Evolutionary conservation across 2,888 invertebrate species (phyloP), one percentile per base, ranked within the genome.

Genomic region (Platerodrilus igneus): DNA sequence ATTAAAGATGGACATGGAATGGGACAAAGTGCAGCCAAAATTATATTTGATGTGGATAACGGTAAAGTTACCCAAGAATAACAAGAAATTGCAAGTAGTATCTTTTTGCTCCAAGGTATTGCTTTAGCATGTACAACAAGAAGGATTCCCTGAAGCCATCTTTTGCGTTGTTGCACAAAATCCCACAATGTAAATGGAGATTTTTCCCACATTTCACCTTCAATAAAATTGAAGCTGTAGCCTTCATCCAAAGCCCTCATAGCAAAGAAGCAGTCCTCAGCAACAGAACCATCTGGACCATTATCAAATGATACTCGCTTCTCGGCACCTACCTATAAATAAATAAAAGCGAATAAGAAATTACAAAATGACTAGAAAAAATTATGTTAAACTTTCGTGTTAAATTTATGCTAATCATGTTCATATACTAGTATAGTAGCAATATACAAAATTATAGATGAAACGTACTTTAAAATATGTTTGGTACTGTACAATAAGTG

Each of bases 161-260:
- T 78, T 66, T 96, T 96, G 41, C 96, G 77, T 63, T 96, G 96
- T 66, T 95, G 94, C 53, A 96, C 79, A 60, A 96, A 93, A 67
- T 96, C 96, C 79, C 86, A 84, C 18, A 96, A 70, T 2, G 91
- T 90, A 66, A 96, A 96, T 2, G 96, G 95, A 4, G 92, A 92
- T 64, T 96, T 95, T 66, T 96, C 96, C 86, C 94, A 94, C 95
- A 96, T 95, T 72, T 96, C 96, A 30, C 96, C 95, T 66, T 96
- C 95, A 50, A 96, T 83, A 69, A 95, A 96, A 65, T 92, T 89
- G 68, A 96, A 96, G 11, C 85, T 78, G 65, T 87, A 95, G 15
- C 94, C 95, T 66, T 89, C 80, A 47, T 81, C 79, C 67, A 84
- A 91, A 2, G 95, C 95, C 50, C 89, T 83, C 93, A 96, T 95